These are phyloP conservation scores for Gallirallus australis DNA, from an alignment of 2,797 vertebrate species.

Conservation along the genomic window DNA sequence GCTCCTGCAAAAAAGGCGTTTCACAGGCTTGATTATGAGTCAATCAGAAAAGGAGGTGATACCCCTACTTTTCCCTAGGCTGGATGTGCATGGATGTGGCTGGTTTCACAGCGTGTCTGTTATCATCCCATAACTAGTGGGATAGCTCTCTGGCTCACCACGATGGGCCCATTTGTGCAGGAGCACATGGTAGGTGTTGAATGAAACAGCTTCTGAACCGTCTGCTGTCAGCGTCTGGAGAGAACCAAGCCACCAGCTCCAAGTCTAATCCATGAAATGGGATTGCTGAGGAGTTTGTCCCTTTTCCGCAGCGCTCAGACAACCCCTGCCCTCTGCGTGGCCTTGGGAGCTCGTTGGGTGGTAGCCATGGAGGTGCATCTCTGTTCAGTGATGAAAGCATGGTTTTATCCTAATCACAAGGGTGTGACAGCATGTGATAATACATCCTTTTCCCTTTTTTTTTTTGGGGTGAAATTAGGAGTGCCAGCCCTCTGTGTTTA, in stretches of 20 bases:
- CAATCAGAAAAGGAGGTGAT: not conserved
- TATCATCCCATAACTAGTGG: not conserved
- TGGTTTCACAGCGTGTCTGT: not conserved
- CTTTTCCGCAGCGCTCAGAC: not conserved
- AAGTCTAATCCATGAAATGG: not conserved
- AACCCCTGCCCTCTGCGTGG: not conserved
- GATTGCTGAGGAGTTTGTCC: not conserved
- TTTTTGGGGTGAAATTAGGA: not conserved
- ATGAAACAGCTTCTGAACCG: not conserved
- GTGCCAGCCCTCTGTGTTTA: not conserved
- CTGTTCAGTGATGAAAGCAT: not conserved
- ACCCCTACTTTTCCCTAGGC: not conserved
- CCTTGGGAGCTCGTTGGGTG: not conserved
- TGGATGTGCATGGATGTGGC: not conserved
- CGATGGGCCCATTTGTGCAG: not conserved
- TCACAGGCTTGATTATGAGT: not conserved
- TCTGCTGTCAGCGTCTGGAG: not conserved
- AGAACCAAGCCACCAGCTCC: fast-evolving
- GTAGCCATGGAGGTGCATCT: not conserved
- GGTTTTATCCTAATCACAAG: not conserved
- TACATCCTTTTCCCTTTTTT: not conserved
- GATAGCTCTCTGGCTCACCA: fast-evolving
- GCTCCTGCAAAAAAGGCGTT: not conserved
- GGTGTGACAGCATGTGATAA: not conserved
- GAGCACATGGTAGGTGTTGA: not conserved